These are phyloP conservation scores for Paratilapia polleni DNA, from an alignment of 2,113 vertebrate genomes.

Conservation along the genomic window DNA sequence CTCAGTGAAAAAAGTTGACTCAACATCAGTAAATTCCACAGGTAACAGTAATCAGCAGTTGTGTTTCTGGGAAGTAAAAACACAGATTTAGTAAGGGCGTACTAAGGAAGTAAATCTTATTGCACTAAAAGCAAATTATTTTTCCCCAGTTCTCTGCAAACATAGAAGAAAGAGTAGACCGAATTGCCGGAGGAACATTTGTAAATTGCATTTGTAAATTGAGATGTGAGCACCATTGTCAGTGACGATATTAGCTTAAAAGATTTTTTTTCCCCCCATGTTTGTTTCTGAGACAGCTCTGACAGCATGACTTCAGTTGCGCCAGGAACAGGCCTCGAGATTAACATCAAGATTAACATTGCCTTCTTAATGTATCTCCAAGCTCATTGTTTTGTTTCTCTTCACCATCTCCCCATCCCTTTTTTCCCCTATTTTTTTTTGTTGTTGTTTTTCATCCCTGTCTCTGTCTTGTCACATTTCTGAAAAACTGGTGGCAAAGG, in stretches of 20 bases:
- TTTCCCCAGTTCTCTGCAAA: constrained; percentile 27
- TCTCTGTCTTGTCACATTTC: constrained; percentile 64
- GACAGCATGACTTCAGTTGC: constrained; percentile 40
- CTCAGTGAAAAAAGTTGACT: background rate
- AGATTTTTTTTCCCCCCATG: constrained; percentile 27
- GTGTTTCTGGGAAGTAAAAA: constrained; percentile 1
- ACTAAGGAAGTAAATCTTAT: background rate
- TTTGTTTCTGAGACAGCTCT: constrained; percentile 37
- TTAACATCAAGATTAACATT: constrained; percentile 53
- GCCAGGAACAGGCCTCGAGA: constrained; percentile 35
- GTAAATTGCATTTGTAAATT: constrained; percentile 54
- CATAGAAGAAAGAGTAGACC: background rate
- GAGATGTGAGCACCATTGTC: constrained; percentile 43
- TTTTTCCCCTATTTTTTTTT: accelerated
- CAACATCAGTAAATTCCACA: background rate
- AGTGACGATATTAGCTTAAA: constrained; percentile 44
- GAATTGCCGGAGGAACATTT: constrained; percentile 28
- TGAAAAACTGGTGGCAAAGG: constrained; percentile 57
- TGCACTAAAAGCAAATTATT: background rate
- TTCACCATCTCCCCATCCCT: constrained; percentile 1
- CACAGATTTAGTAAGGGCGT: background rate
- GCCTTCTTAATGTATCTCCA: constrained; percentile 28
- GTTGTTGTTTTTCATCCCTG: constrained; percentile 11
- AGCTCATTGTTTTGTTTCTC: constrained; percentile 31
- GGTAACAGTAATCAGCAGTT: background rate